Conservation (phyloP, 1,140 invertebrate species). For the Drosophila nasuta region DNA sequence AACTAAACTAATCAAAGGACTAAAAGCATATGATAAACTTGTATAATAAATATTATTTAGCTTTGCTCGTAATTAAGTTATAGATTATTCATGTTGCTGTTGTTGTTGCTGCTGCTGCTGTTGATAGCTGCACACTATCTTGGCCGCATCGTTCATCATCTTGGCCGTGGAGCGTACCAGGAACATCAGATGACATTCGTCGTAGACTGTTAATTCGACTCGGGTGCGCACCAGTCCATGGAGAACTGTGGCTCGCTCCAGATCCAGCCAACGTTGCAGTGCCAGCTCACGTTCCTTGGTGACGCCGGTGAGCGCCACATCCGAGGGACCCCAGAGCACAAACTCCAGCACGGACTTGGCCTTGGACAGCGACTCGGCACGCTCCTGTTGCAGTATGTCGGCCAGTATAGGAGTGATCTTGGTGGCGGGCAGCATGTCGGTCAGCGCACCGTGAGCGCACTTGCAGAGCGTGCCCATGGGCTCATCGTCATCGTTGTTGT, state of each 20-base stretch:
- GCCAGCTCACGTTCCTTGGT: conserved; percentile 89
- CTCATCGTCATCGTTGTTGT: conserved; percentile 86
- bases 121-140: conserved; percentile 79
- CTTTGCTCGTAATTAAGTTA: conserved; percentile 34
- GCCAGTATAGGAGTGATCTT: conserved; percentile 89
- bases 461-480: conserved; percentile 90
- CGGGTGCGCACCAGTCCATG: conserved; percentile 91
- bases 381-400: conserved; percentile 89
- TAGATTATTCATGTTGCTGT: conserved; percentile 44
- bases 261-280: conserved; percentile 92
- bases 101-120: conserved; percentile 38
- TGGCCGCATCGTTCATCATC: conserved; percentile 91
- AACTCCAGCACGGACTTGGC: conserved; percentile 92
- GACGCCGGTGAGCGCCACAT: conserved; percentile 88
- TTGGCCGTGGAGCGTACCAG: conserved; percentile 92
- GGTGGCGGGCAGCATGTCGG: conserved; percentile 88
- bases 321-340: conserved; percentile 93
- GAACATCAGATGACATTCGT: conserved; percentile 92
- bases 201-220: conserved; percentile 90
- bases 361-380: conserved; percentile 89
- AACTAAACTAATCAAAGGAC: conserved; percentile 59
- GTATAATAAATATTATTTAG: conserved; percentile 64
- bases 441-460: conserved; percentile 90
- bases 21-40: conserved; percentile 67
- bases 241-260: conserved; percentile 92